Base-by-base conservation (phyloP, 2,888 invertebrate species). In the Kuschelorhynchus macadamiae region DNA sequence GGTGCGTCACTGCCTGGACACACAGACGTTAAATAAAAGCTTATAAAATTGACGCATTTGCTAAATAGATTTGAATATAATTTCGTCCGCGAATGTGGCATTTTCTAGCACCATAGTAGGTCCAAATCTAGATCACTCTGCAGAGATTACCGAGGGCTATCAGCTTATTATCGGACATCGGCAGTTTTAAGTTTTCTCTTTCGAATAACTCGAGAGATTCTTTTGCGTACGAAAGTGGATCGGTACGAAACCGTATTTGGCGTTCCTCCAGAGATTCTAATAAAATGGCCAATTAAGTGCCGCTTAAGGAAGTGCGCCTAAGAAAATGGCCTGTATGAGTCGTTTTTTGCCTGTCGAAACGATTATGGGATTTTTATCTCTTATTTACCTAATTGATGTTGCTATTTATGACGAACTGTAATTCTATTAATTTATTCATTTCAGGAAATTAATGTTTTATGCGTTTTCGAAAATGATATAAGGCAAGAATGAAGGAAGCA, bases 201-300 rank as follows among this genome's bases (percentile, higher is more conserved):
- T 70, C 65, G 52, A 70, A 70, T 60, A 60, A 63, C 41, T 55
- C 25, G 53, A 67, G 53, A 67, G 60, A 69, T 70, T 65, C 70
- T 65, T 66, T 56, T 66, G 62, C 70, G 70, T 70, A 70, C 56
- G 65, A 70, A 70, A 70, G 70, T 70, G 62, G 70, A 70, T 70
- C 70, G 70, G 62, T 70, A 52, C 55, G 56, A 57, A 62, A 16
- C 70, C 70, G 46, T 70, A 66, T 66, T 65, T 57, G 70, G 65
- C 21, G 25, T 17, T 50, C 18, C 69, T 55, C 65, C 65, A 70
- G 65, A 70, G 70, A 70, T 70, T 70, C 65, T 70, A 50, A n/a
- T n/a, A n/a, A 65, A 70, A 70, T 57, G 47, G 70, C 57, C 65
- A 70, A 70, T 66, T 70, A 70, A 66, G 33, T 17, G 12, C 56